Conservation (phyloP, 2,113 vertebrate species). For the Takifugu bimaculatus region DNA sequence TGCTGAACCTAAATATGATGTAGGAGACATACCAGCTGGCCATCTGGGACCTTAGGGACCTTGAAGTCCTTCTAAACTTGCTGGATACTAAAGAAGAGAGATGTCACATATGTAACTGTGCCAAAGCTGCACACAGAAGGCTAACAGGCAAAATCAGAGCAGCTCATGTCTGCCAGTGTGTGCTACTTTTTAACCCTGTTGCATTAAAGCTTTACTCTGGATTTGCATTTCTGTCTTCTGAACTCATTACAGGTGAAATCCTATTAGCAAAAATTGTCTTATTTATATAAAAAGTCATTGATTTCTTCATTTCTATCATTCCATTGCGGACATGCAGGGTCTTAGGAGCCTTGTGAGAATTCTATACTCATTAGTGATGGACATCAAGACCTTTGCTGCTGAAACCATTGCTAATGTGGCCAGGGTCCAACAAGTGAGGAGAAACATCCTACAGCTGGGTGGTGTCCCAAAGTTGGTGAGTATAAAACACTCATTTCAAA, state of each 20-base stretch:
- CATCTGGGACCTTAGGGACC: constrained; percentile 88
- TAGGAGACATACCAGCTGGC: constrained; percentile 90
- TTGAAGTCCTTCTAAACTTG: constrained; percentile 92
- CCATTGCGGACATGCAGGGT: constrained; percentile 85
- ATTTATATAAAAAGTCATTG: no score
- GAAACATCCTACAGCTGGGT: constrained; percentile 78
- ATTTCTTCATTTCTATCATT: constrained; percentile 70
- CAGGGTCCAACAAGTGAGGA: constrained; percentile 79
- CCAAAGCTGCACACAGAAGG: constrained; percentile 38
- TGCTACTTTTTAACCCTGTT: constrained; percentile 32
- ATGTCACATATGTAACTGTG: constrained; percentile 82
- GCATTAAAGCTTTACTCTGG: constrained; percentile 11
- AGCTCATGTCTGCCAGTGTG: constrained; percentile 39
- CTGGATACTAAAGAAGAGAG: constrained; percentile 89
- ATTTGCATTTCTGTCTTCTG: background rate
- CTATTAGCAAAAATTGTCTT: no score
- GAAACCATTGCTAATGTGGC: constrained; percentile 92
- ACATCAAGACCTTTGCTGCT: constrained; percentile 86
- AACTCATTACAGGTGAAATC: no score
- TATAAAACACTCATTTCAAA: constrained; percentile 37
- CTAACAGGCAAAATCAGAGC: constrained; percentile 1
- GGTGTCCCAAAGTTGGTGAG: constrained; percentile 90
- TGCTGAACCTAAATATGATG: constrained; percentile 88
- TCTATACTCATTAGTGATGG: constrained; percentile 81
- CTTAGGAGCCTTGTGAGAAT: constrained; percentile 87